Base-by-base conservation (phyloP, 2,113 vertebrate species). In the Cololabis saira region DNA sequence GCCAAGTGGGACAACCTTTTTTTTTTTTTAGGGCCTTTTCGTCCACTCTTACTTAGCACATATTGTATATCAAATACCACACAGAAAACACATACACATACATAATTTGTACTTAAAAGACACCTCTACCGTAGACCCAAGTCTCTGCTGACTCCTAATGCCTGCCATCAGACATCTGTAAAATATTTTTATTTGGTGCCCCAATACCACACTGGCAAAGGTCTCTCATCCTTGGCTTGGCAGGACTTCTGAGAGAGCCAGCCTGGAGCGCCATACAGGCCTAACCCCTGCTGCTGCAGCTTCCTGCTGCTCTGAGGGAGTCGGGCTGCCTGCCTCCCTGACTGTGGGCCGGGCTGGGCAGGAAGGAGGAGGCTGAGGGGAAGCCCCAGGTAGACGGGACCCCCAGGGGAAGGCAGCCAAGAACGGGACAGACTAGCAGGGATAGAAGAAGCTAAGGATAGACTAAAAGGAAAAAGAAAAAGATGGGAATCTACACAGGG, bases 121-220 rank as follows among this genome's bases (percentile, higher is more conserved):
- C 56, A 76, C 53, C 69, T 55, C 54, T 62, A 41, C 56, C 61
- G 49, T 61, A 37, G 62, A 56, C 48, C 42, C 0, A 64, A 47
- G 62, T 48, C 47, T 48, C 48, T 61, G 58, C 81, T 67, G 82
- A 67, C 86, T 87, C 82, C 73, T 56, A 48, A 71, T 68, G 74
- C 64, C 86, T 87, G 84, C 83, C 81, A 91, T 91, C 83, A 89
- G 84, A 92, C 89, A 91, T 87, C 89, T 92, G 92, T 87, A 91
- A 92, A 90, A 90, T 89, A 91, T 91, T 93, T 88, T 90, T 89
- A 83, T 91, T 89, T 80, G 47, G 75, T 84, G 90, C 87, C 76
- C 84, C 86, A 86, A 78, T 87, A 86, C 87, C 79, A 76, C 84
- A 86, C 88, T 88, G 89, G 89, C 88, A 90, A 90, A 90, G 90